Base-by-base conservation (phyloP, 2,888 invertebrate genomes). In the Apodemia mormo region DNA sequence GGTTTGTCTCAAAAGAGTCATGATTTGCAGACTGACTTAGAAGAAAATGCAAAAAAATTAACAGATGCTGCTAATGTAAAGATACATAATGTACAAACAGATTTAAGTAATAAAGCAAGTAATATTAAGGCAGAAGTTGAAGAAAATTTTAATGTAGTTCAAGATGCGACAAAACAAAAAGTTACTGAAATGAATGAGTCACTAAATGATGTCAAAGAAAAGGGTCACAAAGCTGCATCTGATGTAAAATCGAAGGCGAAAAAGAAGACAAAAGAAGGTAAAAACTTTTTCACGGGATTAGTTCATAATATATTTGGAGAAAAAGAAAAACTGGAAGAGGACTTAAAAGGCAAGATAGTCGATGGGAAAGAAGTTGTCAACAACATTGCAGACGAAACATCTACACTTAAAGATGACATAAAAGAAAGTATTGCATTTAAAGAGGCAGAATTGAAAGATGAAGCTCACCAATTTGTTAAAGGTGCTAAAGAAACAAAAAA, bases 261-360 rank as follows among this genome's bases (percentile, higher is more conserved):
- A 74, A 90, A 92, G 78, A 92, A 92, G 71, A 84, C 88, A 22
- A 92, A 92, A 76, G 90, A 92, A 80, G 87, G 92, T 3, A 92
- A 93, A 72, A 87, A 83, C 75, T 93, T 93, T 76, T 87, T 93
- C 56, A 85, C 90, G 10, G 92, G 93, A 29, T 77, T 93, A 56
- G 91, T 92, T 2, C 87, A 89, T 6, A 92, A 90, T 70, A 89
- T 93, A 52, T 91, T 91, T 69, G 91, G 92, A 8, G 90, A 91
- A 69, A 93, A 92, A 77, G 93, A 93, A 30, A 92, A 92, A 79
- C 76, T 91, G 7, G 92, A 93, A 78, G 86, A 86, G 71, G 90
- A 89, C 73, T 80, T 91, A 0, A 91, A 89, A 77, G 82, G 77
- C 12, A 92, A 91, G 78, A 80, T 88, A 37, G 76, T 84, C 33